Conservation (phyloP, 2,888 invertebrate species). For the Athalia cordata region DNA sequence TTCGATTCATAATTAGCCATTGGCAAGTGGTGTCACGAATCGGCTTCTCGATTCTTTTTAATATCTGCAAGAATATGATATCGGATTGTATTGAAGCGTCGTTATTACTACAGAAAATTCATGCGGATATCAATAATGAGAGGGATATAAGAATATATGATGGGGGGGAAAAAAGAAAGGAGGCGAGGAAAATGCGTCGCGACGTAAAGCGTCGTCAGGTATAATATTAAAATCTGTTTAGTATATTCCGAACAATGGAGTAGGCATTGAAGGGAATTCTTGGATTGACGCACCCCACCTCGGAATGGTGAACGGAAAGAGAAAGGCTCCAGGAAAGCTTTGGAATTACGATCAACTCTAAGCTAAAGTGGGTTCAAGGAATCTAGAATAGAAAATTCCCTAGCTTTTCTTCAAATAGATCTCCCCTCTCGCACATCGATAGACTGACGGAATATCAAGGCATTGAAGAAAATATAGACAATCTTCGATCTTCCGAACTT, state of each 20-base stretch:
- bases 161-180: not conserved
- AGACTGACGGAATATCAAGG: not conserved
- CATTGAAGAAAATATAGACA: not conserved
- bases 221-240: conserved; percentile 44
- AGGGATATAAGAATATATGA: not conserved
- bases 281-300: conserved; percentile 12
- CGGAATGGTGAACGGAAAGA: not conserved
- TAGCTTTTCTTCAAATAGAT: conserved; percentile 56
- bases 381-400: conserved; percentile 67
- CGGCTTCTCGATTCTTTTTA: no score
- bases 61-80: no score
- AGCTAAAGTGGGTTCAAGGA: conserved; percentile 65
- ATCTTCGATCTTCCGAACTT: no score
- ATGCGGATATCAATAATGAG: no score
- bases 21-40: no score
- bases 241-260: conserved; percentile 40
- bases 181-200: not conserved
- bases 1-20: no score
- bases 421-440: not conserved
- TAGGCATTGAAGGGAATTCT: conserved; percentile 35
- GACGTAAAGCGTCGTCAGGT: conserved; percentile 5
- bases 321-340: conserved; percentile 49
- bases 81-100: no score
- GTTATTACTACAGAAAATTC: no score
- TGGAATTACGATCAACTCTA: conserved; percentile 61